Conservation (phyloP, 2,888 invertebrate genomes). For the Cabera pusaria region DNA sequence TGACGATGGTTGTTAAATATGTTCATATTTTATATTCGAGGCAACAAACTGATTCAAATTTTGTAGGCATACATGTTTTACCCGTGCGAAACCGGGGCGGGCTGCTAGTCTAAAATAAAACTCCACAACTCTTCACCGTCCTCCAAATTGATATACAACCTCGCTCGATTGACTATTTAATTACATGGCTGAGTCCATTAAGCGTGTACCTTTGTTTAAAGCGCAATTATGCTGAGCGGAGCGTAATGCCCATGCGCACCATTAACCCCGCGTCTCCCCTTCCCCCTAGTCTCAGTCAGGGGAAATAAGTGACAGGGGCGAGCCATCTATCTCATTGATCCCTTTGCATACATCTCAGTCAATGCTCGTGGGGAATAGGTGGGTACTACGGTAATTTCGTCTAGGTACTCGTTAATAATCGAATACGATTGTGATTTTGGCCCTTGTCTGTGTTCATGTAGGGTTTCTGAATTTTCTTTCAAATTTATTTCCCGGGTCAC, state of each 20-base stretch:
- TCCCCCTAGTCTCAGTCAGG: conserved; percentile 42
- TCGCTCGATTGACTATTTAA: conserved; percentile 20
- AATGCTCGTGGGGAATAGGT: conserved; percentile 48
- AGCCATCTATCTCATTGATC: conserved; percentile 77
- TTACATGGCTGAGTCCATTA: conserved; percentile 22
- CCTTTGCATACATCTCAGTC: conserved; percentile 77
- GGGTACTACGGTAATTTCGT: conserved; percentile 34
- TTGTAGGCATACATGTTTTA: too few species aligned
- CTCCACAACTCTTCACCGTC: neutral
- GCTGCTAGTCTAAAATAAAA: too few species aligned
- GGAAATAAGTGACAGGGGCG: conserved; percentile 68
- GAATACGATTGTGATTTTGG: too few species aligned
- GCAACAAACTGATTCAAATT: too few species aligned
- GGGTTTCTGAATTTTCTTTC: too few species aligned
- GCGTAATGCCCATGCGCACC: conserved; percentile 68
- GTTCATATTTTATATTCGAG: too few species aligned
- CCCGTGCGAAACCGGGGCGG: too few species aligned
- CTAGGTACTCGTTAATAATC: too few species aligned
- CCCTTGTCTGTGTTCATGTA: too few species aligned
- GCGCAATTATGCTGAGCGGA: conserved; percentile 50
- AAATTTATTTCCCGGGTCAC: too few species aligned
- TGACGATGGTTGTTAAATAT: too few species aligned
- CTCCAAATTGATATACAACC: conserved; percentile 8
- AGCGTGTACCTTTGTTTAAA: conserved; percentile 48
- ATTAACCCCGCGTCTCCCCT: conserved; percentile 46